These are phyloP conservation scores for Phenganax stokvisi DNA, from an alignment of 92 coral and sea anemone species.

Conservation along the genomic window DNA sequence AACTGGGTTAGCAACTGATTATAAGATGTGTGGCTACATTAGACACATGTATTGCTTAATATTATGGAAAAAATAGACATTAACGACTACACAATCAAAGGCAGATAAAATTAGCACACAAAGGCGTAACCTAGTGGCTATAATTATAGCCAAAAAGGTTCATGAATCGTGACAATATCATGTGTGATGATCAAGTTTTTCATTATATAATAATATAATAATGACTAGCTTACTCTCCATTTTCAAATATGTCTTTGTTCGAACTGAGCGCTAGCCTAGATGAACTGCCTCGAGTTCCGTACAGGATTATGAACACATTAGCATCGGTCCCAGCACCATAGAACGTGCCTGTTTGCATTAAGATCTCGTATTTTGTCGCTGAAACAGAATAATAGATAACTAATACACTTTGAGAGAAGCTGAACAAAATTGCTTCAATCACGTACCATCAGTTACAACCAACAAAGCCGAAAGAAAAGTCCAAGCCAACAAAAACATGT, in stretches of 20 bases:
- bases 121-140: too few species aligned
- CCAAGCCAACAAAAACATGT: neutral
- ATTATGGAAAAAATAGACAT: too few species aligned
- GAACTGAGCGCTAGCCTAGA: conserved; percentile 59
- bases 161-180: too few species aligned
- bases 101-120: too few species aligned
- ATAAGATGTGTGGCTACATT: too few species aligned
- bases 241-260: conserved; percentile 76
- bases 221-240: conserved; percentile 66
- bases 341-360: conserved; percentile 2
- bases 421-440: neutral
- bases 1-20: too few species aligned
- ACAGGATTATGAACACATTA: conserved; percentile 69
- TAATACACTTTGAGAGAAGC: neutral
- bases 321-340: conserved; percentile 82
- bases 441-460: neutral
- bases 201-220: too few species aligned
- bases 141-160: too few species aligned
- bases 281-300: conserved; percentile 65
- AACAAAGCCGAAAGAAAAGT: neutral
- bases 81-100: too few species aligned
- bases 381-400: neutral
- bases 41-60: too few species aligned
- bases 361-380: conserved; percentile 21
- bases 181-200: too few species aligned